Base-by-base conservation (phyloP, 2,113 vertebrate species). In the Mesoclemmys tuberculata region DNA sequence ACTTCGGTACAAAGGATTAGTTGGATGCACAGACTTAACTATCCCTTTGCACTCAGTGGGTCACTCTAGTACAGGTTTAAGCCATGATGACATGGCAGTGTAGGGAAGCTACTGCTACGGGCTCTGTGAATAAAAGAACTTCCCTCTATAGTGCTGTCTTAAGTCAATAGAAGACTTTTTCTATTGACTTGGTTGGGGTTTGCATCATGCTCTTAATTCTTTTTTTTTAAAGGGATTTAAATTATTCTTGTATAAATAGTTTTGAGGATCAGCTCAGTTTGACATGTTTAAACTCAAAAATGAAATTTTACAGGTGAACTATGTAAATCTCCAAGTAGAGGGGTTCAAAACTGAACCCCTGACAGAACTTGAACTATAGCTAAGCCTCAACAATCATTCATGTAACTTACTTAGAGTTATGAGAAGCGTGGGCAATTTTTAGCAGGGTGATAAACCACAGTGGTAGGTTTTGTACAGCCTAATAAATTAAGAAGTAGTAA, bases 401-500 rank as follows among this genome's bases (percentile, higher is more conserved):
- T 89, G 31, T 56, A 38, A 48, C 18, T 82, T 93, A 11, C 35
- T 46, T 0, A 11, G 80, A 55, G 82, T 64, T 80, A n/a, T 52
- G 29, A 88, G 85, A 93, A 90, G 56, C 12, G 3, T 82, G 8
- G 2, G 48, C 90, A 44, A 80, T 49, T 90, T 97, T 95, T 87
- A 89, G 10, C 46, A 85, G 44, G 10, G 1, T 88, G 35, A 68
- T 44, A 94, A 80, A 85, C 80, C 77, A 94, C 22, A 81, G 90
- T 92, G 95, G 82, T 97, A 81, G 90, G 89, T 97, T 95, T 85
- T 4, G 24, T 95, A 77, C 80, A 94, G 27, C 55, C 61, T 96
- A 54, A 88, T 96, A 92, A 54, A 95, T 84, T 86, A 97, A 98
- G 88, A 95, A 91, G 55, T 96, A 84, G 46, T 94, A 94, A 97